Conservation (phyloP, 1,140 invertebrate species). For the Drosophila busckii region DNA sequence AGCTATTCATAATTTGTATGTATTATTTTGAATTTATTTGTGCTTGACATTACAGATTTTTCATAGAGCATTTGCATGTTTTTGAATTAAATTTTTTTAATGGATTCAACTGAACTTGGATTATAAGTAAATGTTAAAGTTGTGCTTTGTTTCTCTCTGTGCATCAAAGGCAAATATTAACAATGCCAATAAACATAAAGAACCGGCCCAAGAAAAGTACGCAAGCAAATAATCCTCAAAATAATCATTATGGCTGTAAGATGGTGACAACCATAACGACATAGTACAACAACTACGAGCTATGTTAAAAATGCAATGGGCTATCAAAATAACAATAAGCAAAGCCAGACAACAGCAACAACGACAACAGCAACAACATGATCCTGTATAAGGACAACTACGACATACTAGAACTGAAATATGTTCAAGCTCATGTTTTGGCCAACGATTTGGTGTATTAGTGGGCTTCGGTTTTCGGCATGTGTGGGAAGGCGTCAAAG, state of each 20-base stretch:
- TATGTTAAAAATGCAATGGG: conserved; percentile 71
- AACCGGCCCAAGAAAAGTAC: conserved; percentile 32
- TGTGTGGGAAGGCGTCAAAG: too few relatives aligned
- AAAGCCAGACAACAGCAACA: conserved; percentile 44
- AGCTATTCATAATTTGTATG: too few relatives aligned
- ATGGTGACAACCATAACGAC: conserved; percentile 37
- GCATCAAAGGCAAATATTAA: conserved; percentile 70
- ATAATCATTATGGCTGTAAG: conserved; percentile 69
- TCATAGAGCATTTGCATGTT: too few relatives aligned
- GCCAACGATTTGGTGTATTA: conserved; percentile 33
- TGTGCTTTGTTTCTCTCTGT: too few relatives aligned
- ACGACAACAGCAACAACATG: conserved; percentile 1
- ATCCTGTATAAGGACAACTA: too few relatives aligned
- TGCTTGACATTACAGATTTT: too few relatives aligned
- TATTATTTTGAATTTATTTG: too few relatives aligned
- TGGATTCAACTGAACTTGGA: too few relatives aligned
- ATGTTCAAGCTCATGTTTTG: conserved; percentile 35
- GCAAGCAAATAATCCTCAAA: conserved; percentile 63
- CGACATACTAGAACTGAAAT: too few relatives aligned
- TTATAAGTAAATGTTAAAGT: too few relatives aligned
- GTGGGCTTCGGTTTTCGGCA: conserved; percentile 10
- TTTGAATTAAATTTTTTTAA: too few relatives aligned
- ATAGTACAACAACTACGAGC: conserved; percentile 19
- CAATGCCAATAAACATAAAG: conserved; percentile 66
- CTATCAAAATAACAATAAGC: conserved; percentile 60